Evolutionary conservation across 2,797 vertebrate genomes (phyloP).

Genomic region (Alauda arvensis): DNA sequence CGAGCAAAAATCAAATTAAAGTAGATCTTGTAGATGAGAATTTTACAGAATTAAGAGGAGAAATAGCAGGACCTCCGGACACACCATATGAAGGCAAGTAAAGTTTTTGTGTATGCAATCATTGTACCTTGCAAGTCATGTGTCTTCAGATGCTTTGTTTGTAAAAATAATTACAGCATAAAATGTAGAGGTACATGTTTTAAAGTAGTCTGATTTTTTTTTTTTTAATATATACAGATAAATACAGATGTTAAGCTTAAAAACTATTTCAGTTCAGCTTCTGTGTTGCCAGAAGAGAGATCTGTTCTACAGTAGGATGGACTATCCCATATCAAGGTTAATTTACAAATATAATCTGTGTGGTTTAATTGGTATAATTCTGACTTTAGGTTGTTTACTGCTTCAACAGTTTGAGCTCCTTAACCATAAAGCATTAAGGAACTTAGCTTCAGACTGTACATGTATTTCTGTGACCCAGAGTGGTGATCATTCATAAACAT

Average conservation of each 20-base stretch:
- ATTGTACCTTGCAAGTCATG: constrained; percentile 8
- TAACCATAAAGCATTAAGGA: background rate
- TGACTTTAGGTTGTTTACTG: background rate
- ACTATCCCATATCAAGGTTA: background rate
- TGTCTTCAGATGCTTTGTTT: constrained; percentile 34
- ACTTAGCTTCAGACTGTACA: background rate
- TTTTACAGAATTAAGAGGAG: constrained; percentile 98
- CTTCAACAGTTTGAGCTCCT: background rate
- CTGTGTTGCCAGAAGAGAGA: background rate
- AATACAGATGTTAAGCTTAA: background rate
- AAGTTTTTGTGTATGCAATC: constrained; percentile 64
- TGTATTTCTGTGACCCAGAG: background rate
- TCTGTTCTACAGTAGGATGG: background rate
- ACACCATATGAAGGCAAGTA: constrained; percentile 97
- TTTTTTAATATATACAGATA: background rate
- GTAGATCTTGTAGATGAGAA: constrained; percentile 99
- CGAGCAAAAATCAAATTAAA: constrained; percentile 99
- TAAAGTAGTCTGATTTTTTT: background rate
- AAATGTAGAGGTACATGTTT: background rate
- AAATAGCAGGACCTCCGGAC: constrained; percentile 98
- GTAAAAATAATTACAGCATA: background rate
- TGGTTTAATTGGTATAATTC: background rate
- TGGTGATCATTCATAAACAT: background rate
- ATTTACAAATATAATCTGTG: background rate
- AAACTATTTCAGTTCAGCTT: background rate